Evolutionary conservation across 2,888 invertebrate genomes (phyloP), one percentile per base, ranked within the genome.

Genomic region (Campoplex nolae): DNA sequence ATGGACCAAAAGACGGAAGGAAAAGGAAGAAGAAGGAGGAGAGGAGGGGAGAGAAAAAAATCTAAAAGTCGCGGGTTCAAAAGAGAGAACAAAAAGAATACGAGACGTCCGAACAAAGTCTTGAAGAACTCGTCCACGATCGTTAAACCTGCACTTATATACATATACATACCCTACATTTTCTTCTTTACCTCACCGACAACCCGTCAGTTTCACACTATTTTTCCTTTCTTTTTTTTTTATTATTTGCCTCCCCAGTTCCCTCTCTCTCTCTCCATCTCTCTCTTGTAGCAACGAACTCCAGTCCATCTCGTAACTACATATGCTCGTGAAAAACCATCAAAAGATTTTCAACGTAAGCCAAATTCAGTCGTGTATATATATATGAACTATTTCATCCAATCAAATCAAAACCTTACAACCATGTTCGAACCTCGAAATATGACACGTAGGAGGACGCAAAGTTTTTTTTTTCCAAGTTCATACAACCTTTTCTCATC

Each of bases 151-250:
- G 73, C 75, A 88, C 84, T 35, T 38, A 70, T 80, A 80, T 38
- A 70, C 73, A 80, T 56, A 56, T 71, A 73, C 51, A 65, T 74
- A 77, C 56, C 54, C 77, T 79, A 77, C 77, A 81, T 83, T 84
- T 86, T 83, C 86, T 88, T 87, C 86, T 88, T 88, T 88, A 73
- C 78, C 58, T 78, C 80, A 74, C 84, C 76, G 84, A 89, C 86
- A 89, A 85, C 76, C 88, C 90, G 91, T 92, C 91, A 90, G 88
- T 87, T 91, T 91, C 90, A 90, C 89, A 86, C 90, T 89, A 90
- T 89, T 88, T 90, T 89, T 91, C 90, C 89, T 88, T 80, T 70
- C 88, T 89, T 71, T 73, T 23, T 23, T 83, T 84, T 78, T 70
- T 68, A 54, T 56, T 54, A 54, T 45, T 54, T 38, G 16, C 38